Evolutionary conservation across 2,113 vertebrate genomes (phyloP).

Genomic region (Hepsetus odoe): DNA sequence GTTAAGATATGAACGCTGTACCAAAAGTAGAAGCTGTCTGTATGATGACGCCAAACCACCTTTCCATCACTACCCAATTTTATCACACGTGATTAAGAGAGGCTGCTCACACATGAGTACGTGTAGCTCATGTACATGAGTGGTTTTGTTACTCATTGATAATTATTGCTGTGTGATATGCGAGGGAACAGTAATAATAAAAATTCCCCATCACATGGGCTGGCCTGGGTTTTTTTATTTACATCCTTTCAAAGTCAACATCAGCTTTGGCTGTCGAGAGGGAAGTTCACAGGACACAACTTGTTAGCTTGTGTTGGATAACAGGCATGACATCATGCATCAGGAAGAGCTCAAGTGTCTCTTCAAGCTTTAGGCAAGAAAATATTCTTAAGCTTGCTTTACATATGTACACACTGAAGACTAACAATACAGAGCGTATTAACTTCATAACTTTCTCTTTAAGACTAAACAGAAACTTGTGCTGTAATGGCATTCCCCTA

Average conservation of each 20-base stretch:
- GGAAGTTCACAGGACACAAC: conserved; percentile 26
- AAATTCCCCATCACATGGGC: conserved; percentile 21
- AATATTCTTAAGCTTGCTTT: neutral
- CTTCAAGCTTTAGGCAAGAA: neutral
- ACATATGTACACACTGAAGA: neutral
- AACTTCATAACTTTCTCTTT: conserved; percentile 4
- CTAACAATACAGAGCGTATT: neutral
- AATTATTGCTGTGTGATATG: conserved; percentile 20
- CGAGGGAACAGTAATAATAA: conserved; percentile 37
- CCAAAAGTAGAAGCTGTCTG: neutral
- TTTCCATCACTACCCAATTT: conserved; percentile 23
- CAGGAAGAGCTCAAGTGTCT: neutral
- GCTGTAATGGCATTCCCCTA: neutral
- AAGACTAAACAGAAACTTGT: neutral
- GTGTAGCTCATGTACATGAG: conserved; percentile 16
- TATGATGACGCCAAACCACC: conserved; percentile 14
- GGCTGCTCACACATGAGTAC: neutral
- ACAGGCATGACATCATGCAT: conserved; percentile 34
- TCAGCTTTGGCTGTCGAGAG: neutral
- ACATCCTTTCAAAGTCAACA: conserved; percentile 47
- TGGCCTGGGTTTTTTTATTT: conserved; percentile 25
- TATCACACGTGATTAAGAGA: conserved; percentile 14
- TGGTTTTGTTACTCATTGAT: neutral
- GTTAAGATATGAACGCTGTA: conserved; percentile 4
- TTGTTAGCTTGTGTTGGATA: neutral